Base-by-base conservation (phyloP, 2,113 vertebrate species). In the Archocentrus centrarchus region DNA sequence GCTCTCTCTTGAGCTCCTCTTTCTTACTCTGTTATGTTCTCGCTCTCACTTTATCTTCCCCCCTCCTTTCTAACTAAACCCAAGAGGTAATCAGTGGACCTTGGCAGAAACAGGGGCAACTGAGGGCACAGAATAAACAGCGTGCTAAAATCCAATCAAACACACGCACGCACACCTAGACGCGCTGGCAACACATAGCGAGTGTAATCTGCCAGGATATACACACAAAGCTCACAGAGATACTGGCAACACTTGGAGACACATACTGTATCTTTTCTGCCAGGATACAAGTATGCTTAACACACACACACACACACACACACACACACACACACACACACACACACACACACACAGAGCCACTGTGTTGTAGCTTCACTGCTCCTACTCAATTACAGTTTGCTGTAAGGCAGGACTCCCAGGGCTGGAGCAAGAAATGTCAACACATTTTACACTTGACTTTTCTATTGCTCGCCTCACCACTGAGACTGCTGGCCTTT, bases 381-480 rank as follows among this genome's bases (percentile, higher is more conserved):
- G 86, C 79, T 91, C 91, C 81, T 75, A 79, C 89, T 94, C 92
- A 57, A 83, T 90, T 90, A 91, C 89, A 90, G 85, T 64, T 81
- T 68, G 90, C 88, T 87, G 86, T 77, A 53, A 85, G 90, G 82
- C 53, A 82, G 80, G 61, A 59, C 81, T 91, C 89, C 87, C 84
- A 20, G 41, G 83, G 83, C 87, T 24, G 77, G 79, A 83, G 88
- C 79, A 22, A 76, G 81, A 88, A 92, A 91, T 78, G 83, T 90
- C 92, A 90, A 92, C 93, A 89, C 86, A 77, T 92, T 93, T 83
- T 89, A 82, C 84, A 91, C 90, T 90, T 60, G 79, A 90, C 87
- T 92, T 86, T 88, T 88, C 77, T 75, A 59, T 79, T 35, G 75
- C 75, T 81, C 37, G 3, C 44, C 58, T 82, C 59, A n/a, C 80